These are phyloP conservation scores for Napeogenes inachia DNA, from an alignment of 2,888 invertebrate species.

Conservation along the genomic window DNA sequence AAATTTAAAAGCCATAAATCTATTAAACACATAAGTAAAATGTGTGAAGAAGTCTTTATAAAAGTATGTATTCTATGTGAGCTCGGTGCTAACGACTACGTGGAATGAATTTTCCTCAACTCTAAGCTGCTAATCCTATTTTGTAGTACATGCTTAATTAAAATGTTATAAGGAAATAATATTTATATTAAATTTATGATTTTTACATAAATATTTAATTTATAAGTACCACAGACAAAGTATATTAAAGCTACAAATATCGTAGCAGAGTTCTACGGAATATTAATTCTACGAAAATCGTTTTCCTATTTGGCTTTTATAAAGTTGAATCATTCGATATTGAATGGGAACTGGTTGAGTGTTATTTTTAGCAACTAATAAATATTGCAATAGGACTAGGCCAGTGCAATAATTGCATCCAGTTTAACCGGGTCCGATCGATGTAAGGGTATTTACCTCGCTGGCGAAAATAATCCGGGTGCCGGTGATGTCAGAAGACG, in stretches of 20 bases:
- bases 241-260: too few relatives aligned
- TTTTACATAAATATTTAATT: too few relatives aligned
- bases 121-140: conserved; percentile 29
- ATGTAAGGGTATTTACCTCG: conserved; percentile 78
- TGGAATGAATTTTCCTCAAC: conserved; percentile 40
- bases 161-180: not conserved
- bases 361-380: conserved; percentile 21
- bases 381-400: conserved; percentile 65
- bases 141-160: conserved; percentile 25
- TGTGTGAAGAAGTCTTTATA: conserved; percentile 2
- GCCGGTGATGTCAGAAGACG: conserved; percentile 71
- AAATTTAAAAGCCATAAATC: too few relatives aligned
- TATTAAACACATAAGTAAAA: too few relatives aligned
- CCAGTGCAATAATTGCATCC: conserved; percentile 76
- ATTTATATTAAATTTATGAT: conserved; percentile 22
- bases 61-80: conserved; percentile 16
- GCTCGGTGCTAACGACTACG: conserved; percentile 30
- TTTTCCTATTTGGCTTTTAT: too few relatives aligned
- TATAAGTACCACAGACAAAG: too few relatives aligned
- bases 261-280: too few relatives aligned
- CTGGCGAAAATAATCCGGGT: conserved; percentile 76
- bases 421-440: conserved; percentile 75
- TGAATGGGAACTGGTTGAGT: too few relatives aligned
- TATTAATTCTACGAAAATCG: too few relatives aligned
- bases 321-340: too few relatives aligned